phyloP scores from a whole-genome alignment of 1,140 invertebrate genomes.

The Pachyrhynchus sulphureomaculatus region DNA sequence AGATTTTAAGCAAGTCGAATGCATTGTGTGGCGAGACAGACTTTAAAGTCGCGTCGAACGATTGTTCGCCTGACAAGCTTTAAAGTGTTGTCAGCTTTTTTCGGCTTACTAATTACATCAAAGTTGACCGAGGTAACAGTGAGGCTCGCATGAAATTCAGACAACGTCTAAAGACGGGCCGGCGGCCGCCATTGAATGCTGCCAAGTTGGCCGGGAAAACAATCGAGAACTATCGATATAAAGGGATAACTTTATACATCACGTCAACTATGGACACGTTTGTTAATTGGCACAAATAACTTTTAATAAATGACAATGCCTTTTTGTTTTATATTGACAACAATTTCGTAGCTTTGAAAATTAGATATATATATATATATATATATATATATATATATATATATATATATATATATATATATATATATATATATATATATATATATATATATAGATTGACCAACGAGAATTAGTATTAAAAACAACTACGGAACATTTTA shows the following conservation, averaged over 20 bases:
- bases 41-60: slow-evolving; percentile 23
- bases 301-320: too few relatives aligned
- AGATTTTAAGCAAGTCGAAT: slow-evolving; percentile 20
- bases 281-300: slow-evolving; percentile 16
- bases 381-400: too few relatives aligned
- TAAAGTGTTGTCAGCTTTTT: slow-evolving; percentile 39
- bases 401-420: too few relatives aligned
- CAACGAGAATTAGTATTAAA: too few relatives aligned
- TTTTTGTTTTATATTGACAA: too few relatives aligned
- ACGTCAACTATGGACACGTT: slow-evolving; percentile 16
- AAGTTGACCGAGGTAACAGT: slow-evolving; percentile 36
- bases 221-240: slow-evolving; percentile 18
- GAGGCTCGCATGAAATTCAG: slow-evolving; percentile 39
- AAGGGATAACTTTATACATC: slow-evolving; percentile 35
- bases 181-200: slow-evolving; percentile 27
- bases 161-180: slow-evolving; percentile 29
- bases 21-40: slow-evolving; percentile 29
- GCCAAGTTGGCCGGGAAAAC: slow-evolving; percentile 17
- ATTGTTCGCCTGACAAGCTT: slow-evolving; percentile 35
- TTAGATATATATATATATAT: too few relatives aligned
- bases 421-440: too few relatives aligned
- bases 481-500: too few relatives aligned
- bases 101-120: slow-evolving; percentile 38
- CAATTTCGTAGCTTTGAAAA: too few relatives aligned
- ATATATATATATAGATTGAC: too few relatives aligned